Evolutionary conservation across 2,113 vertebrate genomes (phyloP).

Genomic region (Erythrocercus mccallii): DNA sequence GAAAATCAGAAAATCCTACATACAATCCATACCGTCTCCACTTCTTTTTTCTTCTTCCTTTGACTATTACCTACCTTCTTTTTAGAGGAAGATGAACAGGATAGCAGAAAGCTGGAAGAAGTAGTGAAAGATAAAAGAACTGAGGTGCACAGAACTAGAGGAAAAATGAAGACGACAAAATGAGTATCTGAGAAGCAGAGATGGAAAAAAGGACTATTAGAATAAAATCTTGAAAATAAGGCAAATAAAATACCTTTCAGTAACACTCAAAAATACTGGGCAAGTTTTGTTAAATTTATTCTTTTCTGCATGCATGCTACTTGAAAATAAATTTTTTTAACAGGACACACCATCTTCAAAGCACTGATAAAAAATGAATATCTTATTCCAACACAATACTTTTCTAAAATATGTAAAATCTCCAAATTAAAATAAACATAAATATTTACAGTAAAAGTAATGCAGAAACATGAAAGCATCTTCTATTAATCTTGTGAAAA

Average conservation of each 20-base stretch:
- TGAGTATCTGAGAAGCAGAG: background rate
- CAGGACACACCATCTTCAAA: background rate
- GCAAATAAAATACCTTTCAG: background rate
- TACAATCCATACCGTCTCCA: background rate
- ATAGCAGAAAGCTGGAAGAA: slow-evolving; percentile 47
- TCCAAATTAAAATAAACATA: background rate
- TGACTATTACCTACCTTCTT: slow-evolving; percentile 54
- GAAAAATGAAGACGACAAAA: slow-evolving; percentile 5
- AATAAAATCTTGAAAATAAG: background rate
- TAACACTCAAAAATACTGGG: background rate
- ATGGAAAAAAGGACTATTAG: background rate
- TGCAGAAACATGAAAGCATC: background rate
- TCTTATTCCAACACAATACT: background rate
- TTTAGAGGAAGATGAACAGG: slow-evolving; percentile 39
- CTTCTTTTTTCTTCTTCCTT: background rate
- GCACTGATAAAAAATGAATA: background rate
- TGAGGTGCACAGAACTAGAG: background rate
- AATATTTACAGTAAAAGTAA: background rate
- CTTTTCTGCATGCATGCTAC: background rate
- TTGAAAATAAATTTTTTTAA: background rate
- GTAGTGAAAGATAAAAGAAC: slow-evolving; percentile 30
- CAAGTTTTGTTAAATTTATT: background rate
- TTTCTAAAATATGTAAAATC: background rate
- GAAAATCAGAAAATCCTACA: background rate
- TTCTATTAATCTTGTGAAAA: background rate